Percentiles rank a stretch among this genome's conserved stretches.
Conservation (phyloP, 2,888 invertebrate genomes). For the Eupithecia subfuscata region DNA sequence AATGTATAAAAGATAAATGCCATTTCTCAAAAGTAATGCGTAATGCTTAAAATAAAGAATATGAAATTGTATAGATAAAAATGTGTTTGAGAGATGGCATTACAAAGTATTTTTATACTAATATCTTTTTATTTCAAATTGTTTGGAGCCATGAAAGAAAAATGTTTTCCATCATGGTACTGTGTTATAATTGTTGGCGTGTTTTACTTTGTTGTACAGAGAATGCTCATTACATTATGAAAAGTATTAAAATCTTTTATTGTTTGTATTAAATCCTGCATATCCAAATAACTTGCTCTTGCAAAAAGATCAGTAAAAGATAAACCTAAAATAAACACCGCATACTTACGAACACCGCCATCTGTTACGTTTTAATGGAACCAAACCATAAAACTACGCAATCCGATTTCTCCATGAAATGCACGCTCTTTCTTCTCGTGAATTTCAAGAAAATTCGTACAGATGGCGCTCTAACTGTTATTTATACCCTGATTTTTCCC, state of each 20-base stretch:
- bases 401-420: background rate
- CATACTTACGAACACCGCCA: slow-evolving; percentile 12
- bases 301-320: background rate
- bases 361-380: background rate
- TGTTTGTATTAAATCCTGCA: background rate
- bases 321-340: too few relatives aligned
- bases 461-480: background rate
- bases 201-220: slow-evolving; percentile 61
- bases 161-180: slow-evolving; percentile 3
- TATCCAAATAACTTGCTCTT: background rate
- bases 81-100: background rate
- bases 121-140: background rate
- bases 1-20: slow-evolving; percentile 7
- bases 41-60: background rate
- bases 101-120: slow-evolving; percentile 7
- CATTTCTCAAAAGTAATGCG: background rate
- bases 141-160: background rate
- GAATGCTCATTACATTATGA: slow-evolving; percentile 60
- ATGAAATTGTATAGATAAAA: background rate
- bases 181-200: slow-evolving; percentile 44
- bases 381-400: background rate
- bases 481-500: background rate
- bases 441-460: background rate
- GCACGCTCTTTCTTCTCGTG: background rate
- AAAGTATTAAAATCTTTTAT: slow-evolving; percentile 30